Conservation (phyloP, 2,888 invertebrate genomes). For the Junonia oenone region DNA sequence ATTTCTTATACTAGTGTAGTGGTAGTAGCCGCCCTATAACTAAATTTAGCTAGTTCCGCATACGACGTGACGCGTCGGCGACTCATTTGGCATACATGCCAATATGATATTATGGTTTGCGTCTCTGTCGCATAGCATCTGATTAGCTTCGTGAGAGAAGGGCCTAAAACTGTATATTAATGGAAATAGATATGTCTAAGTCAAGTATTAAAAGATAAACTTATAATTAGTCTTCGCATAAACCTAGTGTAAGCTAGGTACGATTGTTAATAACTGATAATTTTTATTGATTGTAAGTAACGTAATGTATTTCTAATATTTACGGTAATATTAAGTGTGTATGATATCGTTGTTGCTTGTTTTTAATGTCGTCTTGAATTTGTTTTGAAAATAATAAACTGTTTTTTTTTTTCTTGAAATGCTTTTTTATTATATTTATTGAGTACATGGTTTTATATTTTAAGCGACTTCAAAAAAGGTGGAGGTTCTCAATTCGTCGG, state of each 20-base stretch:
- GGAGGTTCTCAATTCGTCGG: too few species aligned
- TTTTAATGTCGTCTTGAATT: slow-evolving; percentile 38
- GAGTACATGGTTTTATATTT: not conserved
- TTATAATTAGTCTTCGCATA: not conserved
- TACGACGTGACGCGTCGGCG: too few species aligned
- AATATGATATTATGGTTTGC: too few species aligned
- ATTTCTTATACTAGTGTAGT: too few species aligned
- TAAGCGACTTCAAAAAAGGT: too few species aligned
- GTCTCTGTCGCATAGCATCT: too few species aligned
- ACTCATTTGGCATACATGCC: too few species aligned
- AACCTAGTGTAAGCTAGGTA: not conserved
- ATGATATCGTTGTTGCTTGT: slow-evolving; percentile 37
- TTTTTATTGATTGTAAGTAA: not conserved
- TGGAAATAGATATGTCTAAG: not conserved
- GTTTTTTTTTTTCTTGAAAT: slow-evolving; percentile 14
- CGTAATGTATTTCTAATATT: not conserved
- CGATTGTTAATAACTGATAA: not conserved
- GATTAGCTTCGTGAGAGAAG: too few species aligned
- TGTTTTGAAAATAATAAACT: slow-evolving; percentile 41
- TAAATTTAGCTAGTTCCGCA: too few species aligned
- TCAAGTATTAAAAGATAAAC: not conserved
- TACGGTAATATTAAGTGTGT: not conserved
- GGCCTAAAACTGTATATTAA: not conserved
- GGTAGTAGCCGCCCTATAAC: too few species aligned
- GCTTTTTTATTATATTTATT: not conserved